Conservation (phyloP, 2,888 invertebrate species). For the Drosophila colorata region DNA sequence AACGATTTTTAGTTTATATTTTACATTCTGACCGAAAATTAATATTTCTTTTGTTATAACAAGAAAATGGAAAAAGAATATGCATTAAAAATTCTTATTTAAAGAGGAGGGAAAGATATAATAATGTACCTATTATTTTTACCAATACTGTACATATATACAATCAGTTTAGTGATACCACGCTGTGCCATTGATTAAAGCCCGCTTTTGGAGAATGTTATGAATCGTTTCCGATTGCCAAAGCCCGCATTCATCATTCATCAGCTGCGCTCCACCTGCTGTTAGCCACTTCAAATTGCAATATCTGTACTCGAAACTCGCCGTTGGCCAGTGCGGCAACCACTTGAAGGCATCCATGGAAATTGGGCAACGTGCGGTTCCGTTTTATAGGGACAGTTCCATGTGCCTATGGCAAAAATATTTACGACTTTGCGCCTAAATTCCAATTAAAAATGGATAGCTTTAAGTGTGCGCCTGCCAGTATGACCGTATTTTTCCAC, state of each 20-base stretch:
- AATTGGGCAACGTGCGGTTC: constrained; percentile 37
- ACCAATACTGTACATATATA: too few relatives aligned
- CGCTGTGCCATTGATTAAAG: neutral
- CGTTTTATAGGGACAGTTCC: constrained; percentile 8
- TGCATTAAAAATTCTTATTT: too few relatives aligned
- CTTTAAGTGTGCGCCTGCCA: constrained; percentile 54
- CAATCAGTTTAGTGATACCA: too few relatives aligned
- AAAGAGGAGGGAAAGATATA: too few relatives aligned
- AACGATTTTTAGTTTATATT: neutral
- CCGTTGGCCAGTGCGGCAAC: constrained; percentile 4
- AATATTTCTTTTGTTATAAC: too few relatives aligned
- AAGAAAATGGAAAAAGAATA: too few relatives aligned
- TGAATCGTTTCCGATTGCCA: constrained; percentile 2
- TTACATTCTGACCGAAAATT: too few relatives aligned
- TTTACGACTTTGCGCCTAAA: constrained; percentile 75
- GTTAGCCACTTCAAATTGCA: constrained; percentile 53
- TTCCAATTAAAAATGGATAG: constrained; percentile 75
- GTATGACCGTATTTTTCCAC: constrained; percentile 17
- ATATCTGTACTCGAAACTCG: constrained; percentile 45
- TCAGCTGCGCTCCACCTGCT: constrained; percentile 17
- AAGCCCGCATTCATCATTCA: constrained; percentile 21
- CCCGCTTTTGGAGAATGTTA: neutral
- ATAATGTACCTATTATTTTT: too few relatives aligned
- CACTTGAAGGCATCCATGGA: constrained; percentile 31
- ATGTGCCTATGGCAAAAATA: constrained; percentile 48